Base-by-base conservation (phyloP, 2,113 vertebrate species). In the Misgurnus anguillicaudatus region DNA sequence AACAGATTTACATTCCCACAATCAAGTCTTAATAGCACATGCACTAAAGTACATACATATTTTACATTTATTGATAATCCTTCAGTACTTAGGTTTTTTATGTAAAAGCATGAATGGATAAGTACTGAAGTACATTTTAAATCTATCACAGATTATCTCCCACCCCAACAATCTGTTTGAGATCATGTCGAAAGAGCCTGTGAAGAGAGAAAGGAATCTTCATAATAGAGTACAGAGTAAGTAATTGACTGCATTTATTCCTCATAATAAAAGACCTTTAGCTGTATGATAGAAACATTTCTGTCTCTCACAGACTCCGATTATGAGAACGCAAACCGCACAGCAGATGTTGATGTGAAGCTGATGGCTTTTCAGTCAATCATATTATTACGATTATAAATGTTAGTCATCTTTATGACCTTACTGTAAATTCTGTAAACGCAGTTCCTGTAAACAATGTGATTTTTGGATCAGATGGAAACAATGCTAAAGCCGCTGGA, bases 291-390 rank as follows among this genome's bases (percentile, higher is more conserved):
- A 3, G 36, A 11, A 4, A 65, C 19, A 39, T 72, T 16, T 76
- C 39, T 78, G 51, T 83, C n/a, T 11, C 21, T 79, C 21, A 42
- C 81, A 94, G 92, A 92, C 85, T 90, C 88, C 7, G 90, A 93
- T 80, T 90, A 91, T 63, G 90, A 93, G 83, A 93, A 91, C 57
- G 87, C 88, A 51, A 93, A 89, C 62, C 89, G 90, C 62, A 78
- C 89, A 4, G 91, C 90, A 39, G 91, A 93, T 0, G 90, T 92
- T 9, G 91, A 91, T 8, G 91, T 93, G 85, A 90, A 93, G 83
- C 91, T 94, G 83, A 92, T 93, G 82, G 92, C 92, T 71, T 93
- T 93, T 80, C 92, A 93, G 88, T 92, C 91, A 58, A 91, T 93
- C 80, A 92, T 93, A n/a, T 0, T 87, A 87, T 78, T 90, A 93